Percentiles rank a stretch among this genome's conserved stretches.
Conservation (phyloP, 2,797 vertebrate species). For the Thalassophryne amazonica region DNA sequence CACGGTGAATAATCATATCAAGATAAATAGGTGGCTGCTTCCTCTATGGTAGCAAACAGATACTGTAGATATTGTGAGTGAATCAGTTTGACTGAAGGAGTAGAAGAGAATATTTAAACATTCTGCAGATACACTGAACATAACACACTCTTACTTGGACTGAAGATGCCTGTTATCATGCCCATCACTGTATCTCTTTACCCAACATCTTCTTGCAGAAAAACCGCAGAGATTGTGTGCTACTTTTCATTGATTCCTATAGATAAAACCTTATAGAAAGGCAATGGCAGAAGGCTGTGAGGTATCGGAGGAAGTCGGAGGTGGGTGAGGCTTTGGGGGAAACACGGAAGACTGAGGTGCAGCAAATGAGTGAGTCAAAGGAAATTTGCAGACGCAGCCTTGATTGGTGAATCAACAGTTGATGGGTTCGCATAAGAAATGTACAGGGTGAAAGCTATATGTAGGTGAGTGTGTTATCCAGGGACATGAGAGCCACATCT, state of each 20-base stretch:
- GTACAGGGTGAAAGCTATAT: constrained; percentile 4
- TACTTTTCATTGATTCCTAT: constrained; percentile 29
- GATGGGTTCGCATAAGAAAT: not conserved
- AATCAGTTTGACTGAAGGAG: constrained; percentile 51
- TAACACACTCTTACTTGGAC: constrained; percentile 16
- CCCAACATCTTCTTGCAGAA: constrained; percentile 1
- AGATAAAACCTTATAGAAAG: constrained; percentile 38
- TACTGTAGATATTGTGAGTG: constrained; percentile 47
- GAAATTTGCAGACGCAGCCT: constrained; percentile 4
- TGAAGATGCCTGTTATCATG: constrained; percentile 23
- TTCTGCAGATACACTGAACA: constrained; percentile 22
- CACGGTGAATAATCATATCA: constrained; percentile 69
- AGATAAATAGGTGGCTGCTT: constrained; percentile 62
- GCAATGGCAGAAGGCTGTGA: constrained; percentile 5
- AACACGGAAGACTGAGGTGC: not conserved
- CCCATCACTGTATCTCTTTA: constrained; percentile 15
- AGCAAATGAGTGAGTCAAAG: constrained; percentile 33
- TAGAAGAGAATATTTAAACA: constrained; percentile 12
- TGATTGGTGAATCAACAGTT: not conserved
- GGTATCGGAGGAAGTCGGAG: constrained; percentile 22
- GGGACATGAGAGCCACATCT: constrained; percentile 28
- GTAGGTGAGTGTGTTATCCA: constrained; percentile 29
- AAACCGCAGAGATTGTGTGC: constrained; percentile 29
- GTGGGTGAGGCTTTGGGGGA: not conserved
- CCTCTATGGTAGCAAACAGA: constrained; percentile 52